phyloP scores from a whole-genome alignment of 1,140 invertebrate genomes.

The Heliothis virescens region DNA sequence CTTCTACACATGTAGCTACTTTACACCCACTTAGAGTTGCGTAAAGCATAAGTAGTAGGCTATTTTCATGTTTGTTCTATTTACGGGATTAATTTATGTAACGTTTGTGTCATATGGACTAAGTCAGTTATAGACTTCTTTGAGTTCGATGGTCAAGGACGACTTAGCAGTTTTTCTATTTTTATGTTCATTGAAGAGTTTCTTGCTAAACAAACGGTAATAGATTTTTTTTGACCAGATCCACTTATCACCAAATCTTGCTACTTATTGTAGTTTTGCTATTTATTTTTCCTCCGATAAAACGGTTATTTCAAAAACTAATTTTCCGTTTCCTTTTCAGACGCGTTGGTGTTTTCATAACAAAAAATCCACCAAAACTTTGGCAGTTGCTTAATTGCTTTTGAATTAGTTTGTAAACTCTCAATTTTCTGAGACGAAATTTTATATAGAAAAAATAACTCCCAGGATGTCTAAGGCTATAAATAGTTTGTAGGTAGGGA shows the following conservation, averaged over 20 bases:
- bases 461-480: background rate
- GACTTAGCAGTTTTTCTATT: background rate
- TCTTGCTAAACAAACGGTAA: background rate
- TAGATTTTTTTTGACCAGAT: no score
- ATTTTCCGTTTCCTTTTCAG: background rate
- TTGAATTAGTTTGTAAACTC: background rate
- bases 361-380: background rate
- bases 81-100: background rate
- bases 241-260: no score
- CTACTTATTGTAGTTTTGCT: no score
- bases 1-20: conserved; percentile 6
- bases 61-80: background rate
- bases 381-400: conserved; percentile 1
- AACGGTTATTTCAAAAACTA: background rate
- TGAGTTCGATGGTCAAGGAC: background rate
- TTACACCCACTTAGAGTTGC: background rate
- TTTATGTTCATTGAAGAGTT: background rate
- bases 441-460: background rate
- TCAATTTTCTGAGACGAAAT: background rate
- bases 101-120: background rate
- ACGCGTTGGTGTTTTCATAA: background rate
- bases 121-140: background rate
- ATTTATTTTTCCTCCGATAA: no score
- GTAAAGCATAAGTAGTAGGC: conserved; percentile 7
- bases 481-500: no score